Evolutionary conservation across 2,888 invertebrate genomes (phyloP).

Genomic region (Drosophila robusta): DNA sequence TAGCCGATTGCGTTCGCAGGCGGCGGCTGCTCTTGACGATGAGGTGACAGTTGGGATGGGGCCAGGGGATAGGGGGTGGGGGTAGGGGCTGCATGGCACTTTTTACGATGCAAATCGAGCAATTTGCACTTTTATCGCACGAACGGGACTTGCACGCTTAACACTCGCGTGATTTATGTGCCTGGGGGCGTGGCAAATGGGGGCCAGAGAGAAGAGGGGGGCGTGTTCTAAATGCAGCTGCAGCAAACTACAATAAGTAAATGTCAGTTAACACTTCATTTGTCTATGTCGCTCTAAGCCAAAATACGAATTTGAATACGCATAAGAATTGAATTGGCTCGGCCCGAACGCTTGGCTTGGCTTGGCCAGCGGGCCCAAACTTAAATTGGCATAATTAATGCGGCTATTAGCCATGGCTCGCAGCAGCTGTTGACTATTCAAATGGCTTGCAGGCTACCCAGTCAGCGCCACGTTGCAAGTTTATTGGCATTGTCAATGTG

Average conservation of each 20-base stretch:
- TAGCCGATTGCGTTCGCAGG: slow-evolving; percentile 24
- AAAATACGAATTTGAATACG: slow-evolving; percentile 71
- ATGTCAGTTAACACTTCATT: slow-evolving; percentile 80
- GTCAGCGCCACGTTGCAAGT: slow-evolving; percentile 38
- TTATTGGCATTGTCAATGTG: slow-evolving; percentile 80
- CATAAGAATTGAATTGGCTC: slow-evolving; percentile 36
- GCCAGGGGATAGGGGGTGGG: background rate
- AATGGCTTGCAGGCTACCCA: slow-evolving; percentile 4
- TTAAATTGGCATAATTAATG: slow-evolving; percentile 75
- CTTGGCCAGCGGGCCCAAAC: slow-evolving; percentile 1
- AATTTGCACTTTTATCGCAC: slow-evolving; percentile 79
- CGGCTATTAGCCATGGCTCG: slow-evolving; percentile 51
- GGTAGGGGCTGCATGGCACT: slow-evolving; percentile 33
- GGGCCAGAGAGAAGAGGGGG: background rate
- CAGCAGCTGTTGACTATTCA: slow-evolving; percentile 37
- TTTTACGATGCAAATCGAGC: slow-evolving; percentile 78
- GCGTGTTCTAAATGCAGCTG: slow-evolving; percentile 1
- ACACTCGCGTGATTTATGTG: slow-evolving; percentile 70
- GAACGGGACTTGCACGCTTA: slow-evolving; percentile 67
- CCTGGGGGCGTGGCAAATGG: background rate
- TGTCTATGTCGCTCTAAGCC: slow-evolving; percentile 66
- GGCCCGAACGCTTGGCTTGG: slow-evolving; percentile 1
- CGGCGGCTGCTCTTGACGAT: slow-evolving; percentile 9
- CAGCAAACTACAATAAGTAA: slow-evolving; percentile 56
- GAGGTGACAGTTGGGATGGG: background rate